Base-by-base conservation (phyloP, 1,140 invertebrate genomes). In the Trachymyrmex septentrionalis region DNA sequence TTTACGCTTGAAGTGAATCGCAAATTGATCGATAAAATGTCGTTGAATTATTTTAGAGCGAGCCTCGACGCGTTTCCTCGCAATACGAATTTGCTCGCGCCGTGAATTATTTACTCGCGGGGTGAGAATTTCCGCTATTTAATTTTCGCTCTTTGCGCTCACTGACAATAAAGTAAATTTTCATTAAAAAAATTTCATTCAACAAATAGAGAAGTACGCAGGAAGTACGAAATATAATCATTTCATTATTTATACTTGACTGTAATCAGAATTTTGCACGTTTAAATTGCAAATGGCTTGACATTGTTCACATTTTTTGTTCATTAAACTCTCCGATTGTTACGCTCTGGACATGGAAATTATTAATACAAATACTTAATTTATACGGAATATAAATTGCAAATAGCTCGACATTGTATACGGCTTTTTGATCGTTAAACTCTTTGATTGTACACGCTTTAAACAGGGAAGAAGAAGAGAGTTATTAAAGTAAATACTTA, bases 11-110 rank as follows among this genome's bases (percentile, higher is more conserved):
- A 81, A 66, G 48, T 50, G 64, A 85, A 12, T 66, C 48, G 44
- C 53, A 86, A 86, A 86, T 86, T 80, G 38, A 81, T 80, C 77
- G 75, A 80, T 86, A 86, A 80, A 86, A 86, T 44, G 38, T 80
- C 67, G 80, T 75, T 84, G 69, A 84, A 84, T 84, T 84, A 84
- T 84, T 84, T 84, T 84, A 84, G 55, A 73, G 80, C 55, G 55
- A 59, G 69, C 38, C 34, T 21, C 66, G 78, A 21, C 24, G 38
- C 38, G 53, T 48, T 73, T 59, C 24, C 78, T 38, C 66, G 19
- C 34, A 44, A 38, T 30, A 38, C 67, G 67, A 59, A 82, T 73
- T 61, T 61, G 16, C 63, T 34, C 27, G 44, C 34, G 24, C 44
- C 59, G 55, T 30, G 38, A 84, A 84, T 84, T 84, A 84, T 75